These are phyloP conservation scores for Chamaea fasciata DNA, from an alignment of 2,113 vertebrate genomes.

Conservation along the genomic window DNA sequence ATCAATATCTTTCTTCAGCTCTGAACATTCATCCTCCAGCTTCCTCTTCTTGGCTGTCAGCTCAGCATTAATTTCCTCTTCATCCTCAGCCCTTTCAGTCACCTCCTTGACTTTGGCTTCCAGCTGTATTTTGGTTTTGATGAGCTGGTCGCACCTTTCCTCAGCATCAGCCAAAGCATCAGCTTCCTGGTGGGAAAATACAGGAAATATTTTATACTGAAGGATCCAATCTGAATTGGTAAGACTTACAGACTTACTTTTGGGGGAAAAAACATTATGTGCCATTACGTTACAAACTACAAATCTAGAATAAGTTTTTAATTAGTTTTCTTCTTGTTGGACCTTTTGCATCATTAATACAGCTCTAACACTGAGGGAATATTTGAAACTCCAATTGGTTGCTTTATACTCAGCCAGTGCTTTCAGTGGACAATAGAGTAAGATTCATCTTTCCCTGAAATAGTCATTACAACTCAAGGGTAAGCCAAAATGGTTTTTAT, in stretches of 20 bases:
- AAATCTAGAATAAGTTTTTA: not conserved
- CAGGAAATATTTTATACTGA: not conserved
- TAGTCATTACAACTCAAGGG: not conserved
- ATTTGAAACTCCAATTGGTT: not conserved
- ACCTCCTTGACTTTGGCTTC: no score
- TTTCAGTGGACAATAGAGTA: not conserved
- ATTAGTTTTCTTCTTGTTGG: not conserved
- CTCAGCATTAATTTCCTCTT: no score
- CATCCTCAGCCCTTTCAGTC: no score
- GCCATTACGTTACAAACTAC: accelerated
- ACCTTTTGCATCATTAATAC: not conserved
- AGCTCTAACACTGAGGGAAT: accelerated
- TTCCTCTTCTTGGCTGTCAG: no score
- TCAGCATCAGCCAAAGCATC: no score
- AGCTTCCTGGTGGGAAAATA: not conserved
- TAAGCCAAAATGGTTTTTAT: no score
- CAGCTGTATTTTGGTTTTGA: no score
- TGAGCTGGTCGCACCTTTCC: no score
- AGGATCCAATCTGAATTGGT: accelerated
- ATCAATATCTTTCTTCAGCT: no score
- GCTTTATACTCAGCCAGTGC: accelerated
- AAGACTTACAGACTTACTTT: not conserved
- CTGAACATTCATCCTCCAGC: no score
- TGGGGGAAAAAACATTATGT: accelerated
- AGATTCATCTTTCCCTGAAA: not conserved